These are phyloP conservation scores for Sylvia atricapilla DNA, from an alignment of 2,113 vertebrate genomes.

Conservation along the genomic window DNA sequence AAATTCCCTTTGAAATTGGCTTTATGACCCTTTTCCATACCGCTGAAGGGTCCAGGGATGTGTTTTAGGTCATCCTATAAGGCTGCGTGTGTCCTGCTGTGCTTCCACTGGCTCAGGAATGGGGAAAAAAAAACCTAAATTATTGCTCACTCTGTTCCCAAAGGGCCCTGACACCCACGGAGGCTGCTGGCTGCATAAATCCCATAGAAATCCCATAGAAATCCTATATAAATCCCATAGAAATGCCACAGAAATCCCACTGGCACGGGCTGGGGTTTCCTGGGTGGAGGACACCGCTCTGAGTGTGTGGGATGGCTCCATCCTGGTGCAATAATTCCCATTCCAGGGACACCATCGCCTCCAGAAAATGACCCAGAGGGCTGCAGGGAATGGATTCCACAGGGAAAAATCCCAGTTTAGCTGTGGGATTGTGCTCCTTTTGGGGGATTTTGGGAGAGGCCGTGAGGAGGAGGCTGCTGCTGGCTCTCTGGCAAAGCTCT, in stretches of 20 bases:
- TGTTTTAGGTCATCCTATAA: fast-evolving
- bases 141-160: neutral
- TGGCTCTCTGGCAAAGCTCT: neutral
- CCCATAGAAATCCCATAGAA: neutral
- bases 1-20: neutral
- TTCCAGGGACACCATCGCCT: neutral
- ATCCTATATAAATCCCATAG: neutral
- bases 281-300: neutral
- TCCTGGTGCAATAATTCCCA: neutral
- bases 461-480: fast-evolving
- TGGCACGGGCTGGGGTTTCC: neutral
- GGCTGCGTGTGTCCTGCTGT: neutral
- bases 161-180: fast-evolving
- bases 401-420: neutral
- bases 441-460: neutral
- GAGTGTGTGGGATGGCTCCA: neutral
- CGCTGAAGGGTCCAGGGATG: neutral
- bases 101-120: neutral
- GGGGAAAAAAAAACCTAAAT: neutral
- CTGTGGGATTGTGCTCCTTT: neutral
- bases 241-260: neutral
- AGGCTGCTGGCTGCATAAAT: neutral
- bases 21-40: fast-evolving
- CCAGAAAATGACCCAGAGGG: fast-evolving
- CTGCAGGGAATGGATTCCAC: neutral